These are phyloP conservation scores for Pantherophis guttatus DNA, from an alignment of 2,113 vertebrate species.

Conservation along the genomic window DNA sequence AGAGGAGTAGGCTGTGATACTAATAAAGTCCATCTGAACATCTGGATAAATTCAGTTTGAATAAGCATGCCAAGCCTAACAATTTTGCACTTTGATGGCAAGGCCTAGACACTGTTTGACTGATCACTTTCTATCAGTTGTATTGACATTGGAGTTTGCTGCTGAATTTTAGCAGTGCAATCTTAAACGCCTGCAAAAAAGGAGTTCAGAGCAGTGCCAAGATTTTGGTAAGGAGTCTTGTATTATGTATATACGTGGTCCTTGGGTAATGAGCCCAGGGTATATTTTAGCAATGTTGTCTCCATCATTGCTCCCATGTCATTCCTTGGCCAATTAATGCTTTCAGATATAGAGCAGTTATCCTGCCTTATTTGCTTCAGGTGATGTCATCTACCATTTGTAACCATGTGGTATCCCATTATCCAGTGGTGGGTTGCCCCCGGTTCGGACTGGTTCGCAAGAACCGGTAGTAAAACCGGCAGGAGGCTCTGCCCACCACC, in stretches of 20 bases:
- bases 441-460: too few relatives aligned
- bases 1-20: constrained; percentile 35
- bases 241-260: not conserved
- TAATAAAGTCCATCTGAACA: constrained; percentile 59
- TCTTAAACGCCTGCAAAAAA: not conserved
- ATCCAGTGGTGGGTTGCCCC: not conserved
- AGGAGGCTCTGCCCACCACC: too few relatives aligned
- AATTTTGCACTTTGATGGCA: constrained; percentile 23
- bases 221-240: not conserved
- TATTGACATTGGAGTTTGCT: not conserved
- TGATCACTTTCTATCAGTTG: not conserved
- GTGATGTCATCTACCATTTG: not conserved
- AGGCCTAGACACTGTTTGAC: not conserved
- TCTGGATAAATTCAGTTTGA: constrained; percentile 45
- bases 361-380: not conserved
- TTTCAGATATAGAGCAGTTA: not conserved
- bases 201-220: not conserved
- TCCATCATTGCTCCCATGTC: not conserved
- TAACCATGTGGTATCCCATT: not conserved
- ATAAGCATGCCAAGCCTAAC: constrained; percentile 36
- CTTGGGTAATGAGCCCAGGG: not conserved
- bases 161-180: not conserved
- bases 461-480: too few relatives aligned
- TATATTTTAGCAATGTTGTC: not conserved
- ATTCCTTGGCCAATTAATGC: not conserved